Evolutionary conservation across 2,888 invertebrate genomes (phyloP), one percentile per base, ranked within the genome.

Genomic region (Idaea aversata): DNA sequence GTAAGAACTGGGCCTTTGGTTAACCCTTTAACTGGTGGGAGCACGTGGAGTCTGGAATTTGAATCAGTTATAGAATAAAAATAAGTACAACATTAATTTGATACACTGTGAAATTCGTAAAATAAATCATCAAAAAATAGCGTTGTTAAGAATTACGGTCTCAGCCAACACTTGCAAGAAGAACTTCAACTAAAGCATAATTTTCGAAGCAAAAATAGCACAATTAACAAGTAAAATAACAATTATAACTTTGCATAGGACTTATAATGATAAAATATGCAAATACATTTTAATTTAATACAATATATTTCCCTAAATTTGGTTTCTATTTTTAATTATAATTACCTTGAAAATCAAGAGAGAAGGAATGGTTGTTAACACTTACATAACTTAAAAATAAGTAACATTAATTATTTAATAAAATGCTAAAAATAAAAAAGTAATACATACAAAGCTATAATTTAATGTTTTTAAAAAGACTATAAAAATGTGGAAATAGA

Each of bases 291-390:
- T 6, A 7, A 15, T 15, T 57, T 1, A 13, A 13, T 57, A 57
- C 16, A 5, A 58, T 4, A 58, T 58, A 58, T 58, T 58, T 58
- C 6, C 5, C 6, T 58, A 6, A 58, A 3, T 15, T 58, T 10
- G 5, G 6, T 6, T 58, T 15, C n/a, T n/a, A 58, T 58, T 58
- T 58, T 58, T 58, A 10, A 58, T 6, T 15, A 58, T 5, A 13
- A 58, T 58, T n/a, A 15, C 6, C 6, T n/a, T 3, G 0, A 59
- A 59, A 59, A 59, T 10, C 5, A 59, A 59, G 13, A 59, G 5
- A 16, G 13, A 59, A 16, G 59, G 59, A 59, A 59, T 59, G 59
- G 59, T 25, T 66, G 64, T 61, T 64, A 64, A 60, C 57, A 63
- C 60, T 58, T 66, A 64, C 61, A 59, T 60, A 58, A 5, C 59